Evolutionary conservation across 2,888 invertebrate genomes (phyloP).

Genomic region (Parelbella ahira): DNA sequence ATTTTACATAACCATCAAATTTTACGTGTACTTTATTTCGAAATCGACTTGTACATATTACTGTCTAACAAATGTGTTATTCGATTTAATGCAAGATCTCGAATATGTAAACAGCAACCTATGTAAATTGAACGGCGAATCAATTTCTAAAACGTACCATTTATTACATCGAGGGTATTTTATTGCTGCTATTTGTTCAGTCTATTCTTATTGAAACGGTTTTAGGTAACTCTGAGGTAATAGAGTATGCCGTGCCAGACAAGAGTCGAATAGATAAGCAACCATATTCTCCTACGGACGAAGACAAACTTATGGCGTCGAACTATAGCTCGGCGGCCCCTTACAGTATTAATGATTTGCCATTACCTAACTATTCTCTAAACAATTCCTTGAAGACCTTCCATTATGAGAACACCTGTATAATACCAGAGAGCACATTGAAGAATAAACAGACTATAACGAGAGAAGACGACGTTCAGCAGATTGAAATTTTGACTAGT

Average conservation of each 20-base stretch:
- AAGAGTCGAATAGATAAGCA: slow-evolving; percentile 70
- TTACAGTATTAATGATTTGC: slow-evolving; percentile 69
- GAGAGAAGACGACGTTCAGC: slow-evolving; percentile 69
- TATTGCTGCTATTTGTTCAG: slow-evolving; percentile 19
- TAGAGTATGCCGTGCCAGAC: slow-evolving; percentile 78
- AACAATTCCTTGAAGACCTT: slow-evolving; percentile 79
- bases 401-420: slow-evolving; percentile 72
- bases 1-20: slow-evolving; percentile 4
- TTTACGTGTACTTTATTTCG: slow-evolving; percentile 15
- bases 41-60: neutral
- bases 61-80: slow-evolving; percentile 11
- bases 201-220: slow-evolving; percentile 18
- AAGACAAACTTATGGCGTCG: slow-evolving; percentile 72
- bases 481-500: slow-evolving; percentile 68
- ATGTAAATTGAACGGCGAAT: slow-evolving; percentile 12
- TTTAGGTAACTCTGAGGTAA: slow-evolving; percentile 65
- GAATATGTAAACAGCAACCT: slow-evolving; percentile 3
- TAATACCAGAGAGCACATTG: slow-evolving; percentile 68
- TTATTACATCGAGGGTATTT: slow-evolving; percentile 16
- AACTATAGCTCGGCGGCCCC: slow-evolving; percentile 60
- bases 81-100: slow-evolving; percentile 2
- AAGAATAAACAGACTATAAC: slow-evolving; percentile 69
- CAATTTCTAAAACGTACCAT: slow-evolving; percentile 14
- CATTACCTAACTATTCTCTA: slow-evolving; percentile 81
- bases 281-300: slow-evolving; percentile 74